Conservation (phyloP, 2,797 vertebrate species). For the Sebastes itinus region DNA sequence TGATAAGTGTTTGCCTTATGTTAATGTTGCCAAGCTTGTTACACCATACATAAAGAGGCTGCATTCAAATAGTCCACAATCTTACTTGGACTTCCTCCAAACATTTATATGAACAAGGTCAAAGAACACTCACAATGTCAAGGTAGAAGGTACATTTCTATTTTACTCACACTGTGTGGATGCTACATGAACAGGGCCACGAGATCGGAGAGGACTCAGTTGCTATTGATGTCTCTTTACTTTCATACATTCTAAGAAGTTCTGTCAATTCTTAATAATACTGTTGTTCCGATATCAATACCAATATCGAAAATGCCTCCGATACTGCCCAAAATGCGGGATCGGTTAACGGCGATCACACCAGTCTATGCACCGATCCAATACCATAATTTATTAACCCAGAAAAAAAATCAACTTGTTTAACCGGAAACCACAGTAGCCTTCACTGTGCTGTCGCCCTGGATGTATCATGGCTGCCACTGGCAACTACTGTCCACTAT, state of each 20-base stretch:
- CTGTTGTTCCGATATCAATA: too few species aligned
- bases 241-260: neutral
- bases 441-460: too few species aligned
- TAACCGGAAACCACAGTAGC: too few species aligned
- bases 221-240: neutral
- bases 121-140: neutral
- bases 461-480: too few species aligned
- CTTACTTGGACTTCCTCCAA: neutral
- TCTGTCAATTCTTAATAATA: neutral
- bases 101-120: neutral
- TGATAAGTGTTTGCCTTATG: neutral
- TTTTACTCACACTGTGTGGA: neutral
- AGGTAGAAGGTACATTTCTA: neutral
- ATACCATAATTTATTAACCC: too few species aligned
- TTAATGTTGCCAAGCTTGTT: neutral
- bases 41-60: neutral
- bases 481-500: too few species aligned
- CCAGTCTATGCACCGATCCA: too few species aligned
- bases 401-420: too few species aligned
- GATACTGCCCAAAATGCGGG: too few species aligned
- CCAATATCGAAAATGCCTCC: too few species aligned
- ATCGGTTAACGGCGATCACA: too few species aligned
- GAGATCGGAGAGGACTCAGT: neutral
- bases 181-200: neutral
- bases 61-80: neutral